Evolutionary conservation across 2,113 vertebrate genomes (phyloP).

Genomic region (Lampris megalopsis): DNA sequence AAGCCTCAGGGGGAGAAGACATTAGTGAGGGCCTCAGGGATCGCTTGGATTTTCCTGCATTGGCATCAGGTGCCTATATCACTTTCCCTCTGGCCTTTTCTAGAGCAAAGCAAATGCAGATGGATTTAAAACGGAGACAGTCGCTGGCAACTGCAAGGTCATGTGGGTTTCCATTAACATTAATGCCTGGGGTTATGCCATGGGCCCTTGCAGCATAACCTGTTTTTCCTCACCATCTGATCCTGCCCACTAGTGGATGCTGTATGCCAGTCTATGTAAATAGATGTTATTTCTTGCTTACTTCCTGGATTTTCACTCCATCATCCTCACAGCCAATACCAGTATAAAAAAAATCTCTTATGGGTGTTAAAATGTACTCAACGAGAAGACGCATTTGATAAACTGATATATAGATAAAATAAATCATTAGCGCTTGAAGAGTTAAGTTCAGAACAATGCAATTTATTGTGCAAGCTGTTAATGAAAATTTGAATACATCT

Average conservation of each 20-base stretch:
- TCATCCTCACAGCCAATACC: conserved; percentile 19
- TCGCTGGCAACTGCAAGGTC: conserved; percentile 70
- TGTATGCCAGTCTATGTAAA: conserved; percentile 63
- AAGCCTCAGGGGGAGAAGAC: conserved; percentile 37
- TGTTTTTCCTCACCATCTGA: conserved; percentile 72
- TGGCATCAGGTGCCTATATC: conserved; percentile 60
- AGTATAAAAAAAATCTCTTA: background rate
- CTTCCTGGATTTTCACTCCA: background rate
- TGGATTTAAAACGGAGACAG: conserved; percentile 69
- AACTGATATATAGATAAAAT: background rate
- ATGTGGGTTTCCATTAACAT: conserved; percentile 75
- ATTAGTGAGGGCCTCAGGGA: conserved; percentile 30
- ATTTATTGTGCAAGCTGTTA: background rate
- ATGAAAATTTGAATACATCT: background rate
- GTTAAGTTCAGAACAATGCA: background rate
- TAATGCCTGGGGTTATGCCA: conserved; percentile 70
- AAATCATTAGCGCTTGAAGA: background rate
- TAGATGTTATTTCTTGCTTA: conserved; percentile 40
- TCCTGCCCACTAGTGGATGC: conserved; percentile 52
- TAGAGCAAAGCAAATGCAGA: conserved; percentile 59
- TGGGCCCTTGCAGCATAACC: conserved; percentile 65
- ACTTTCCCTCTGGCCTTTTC: conserved; percentile 27
- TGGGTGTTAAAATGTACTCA: background rate
- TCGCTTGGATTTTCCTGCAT: conserved; percentile 43
- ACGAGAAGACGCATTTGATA: background rate